These are phyloP conservation scores for Troides aeacus DNA, from an alignment of 2,888 invertebrate genomes.

Conservation along the genomic window DNA sequence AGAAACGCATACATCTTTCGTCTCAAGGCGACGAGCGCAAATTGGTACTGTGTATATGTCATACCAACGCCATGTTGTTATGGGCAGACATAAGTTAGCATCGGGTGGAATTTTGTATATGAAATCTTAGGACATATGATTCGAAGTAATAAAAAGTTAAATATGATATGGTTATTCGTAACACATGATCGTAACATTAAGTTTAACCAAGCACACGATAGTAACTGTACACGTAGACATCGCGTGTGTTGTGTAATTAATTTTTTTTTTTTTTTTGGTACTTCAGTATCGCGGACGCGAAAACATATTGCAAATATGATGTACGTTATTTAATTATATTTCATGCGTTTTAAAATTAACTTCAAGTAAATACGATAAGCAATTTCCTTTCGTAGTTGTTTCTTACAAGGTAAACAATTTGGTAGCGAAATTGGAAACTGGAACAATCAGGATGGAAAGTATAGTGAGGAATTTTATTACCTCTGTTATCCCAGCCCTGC, in stretches of 20 bases:
- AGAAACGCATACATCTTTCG: no score
- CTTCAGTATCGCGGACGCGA: not conserved
- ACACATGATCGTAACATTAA: not conserved
- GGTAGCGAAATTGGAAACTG: no score
- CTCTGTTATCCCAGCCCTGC: no score
- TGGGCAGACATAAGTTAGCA: no score
- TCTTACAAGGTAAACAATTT: no score
- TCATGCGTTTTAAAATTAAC: not conserved
- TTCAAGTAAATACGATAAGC: not conserved
- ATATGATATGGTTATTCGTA: not conserved
- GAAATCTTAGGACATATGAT: not conserved
- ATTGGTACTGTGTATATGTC: no score
- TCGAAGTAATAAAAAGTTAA: not conserved
- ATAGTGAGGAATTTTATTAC: no score
- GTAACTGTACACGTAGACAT: not conserved
- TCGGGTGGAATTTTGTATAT: no score
- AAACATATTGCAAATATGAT: not conserved
- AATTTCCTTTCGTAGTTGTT: not conserved
- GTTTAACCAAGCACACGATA: not conserved
- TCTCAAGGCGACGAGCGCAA: no score
- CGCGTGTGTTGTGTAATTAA: not conserved
- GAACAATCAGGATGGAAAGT: no score
- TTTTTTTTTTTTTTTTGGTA: not conserved
- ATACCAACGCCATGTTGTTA: no score
- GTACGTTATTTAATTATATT: not conserved